Conservation (phyloP, 2,888 invertebrate species). For the Apantesis nais region DNA sequence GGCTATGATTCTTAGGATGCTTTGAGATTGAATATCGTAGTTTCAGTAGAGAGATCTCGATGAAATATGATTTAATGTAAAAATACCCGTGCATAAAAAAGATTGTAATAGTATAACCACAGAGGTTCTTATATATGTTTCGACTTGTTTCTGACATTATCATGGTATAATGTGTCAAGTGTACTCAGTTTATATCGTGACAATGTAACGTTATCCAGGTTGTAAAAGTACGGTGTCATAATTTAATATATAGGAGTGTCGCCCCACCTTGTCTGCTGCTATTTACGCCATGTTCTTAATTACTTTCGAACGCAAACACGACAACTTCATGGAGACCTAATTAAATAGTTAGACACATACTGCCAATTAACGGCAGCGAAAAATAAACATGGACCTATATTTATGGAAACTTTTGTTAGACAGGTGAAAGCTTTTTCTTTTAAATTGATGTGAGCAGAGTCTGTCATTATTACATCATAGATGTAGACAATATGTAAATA, state of each 20-base stretch:
- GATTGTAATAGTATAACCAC: neutral
- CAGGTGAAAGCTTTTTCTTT: neutral
- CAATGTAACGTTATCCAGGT: conserved; percentile 58
- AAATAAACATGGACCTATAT: conserved; percentile 6
- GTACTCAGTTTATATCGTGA: conserved; percentile 57
- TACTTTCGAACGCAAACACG: conserved; percentile 69
- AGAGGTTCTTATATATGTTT: neutral
- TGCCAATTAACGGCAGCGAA: conserved; percentile 31
- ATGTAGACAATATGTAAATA: neutral
- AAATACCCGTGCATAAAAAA: neutral
- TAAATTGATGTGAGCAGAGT: neutral
- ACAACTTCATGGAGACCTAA: conserved; percentile 59
- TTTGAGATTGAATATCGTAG: too few relatives aligned
- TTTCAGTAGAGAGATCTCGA: too few relatives aligned
- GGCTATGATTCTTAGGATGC: too few relatives aligned
- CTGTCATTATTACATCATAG: neutral
- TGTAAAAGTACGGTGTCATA: conserved; percentile 51
- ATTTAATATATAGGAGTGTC: conserved; percentile 70
- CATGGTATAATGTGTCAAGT: conserved; percentile 45
- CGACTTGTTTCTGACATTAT: neutral
- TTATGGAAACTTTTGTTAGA: conserved; percentile 27
- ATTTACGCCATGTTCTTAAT: conserved; percentile 69
- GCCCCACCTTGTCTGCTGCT: conserved; percentile 66
- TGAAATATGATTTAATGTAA: too few relatives aligned
- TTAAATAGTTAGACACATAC: conserved; percentile 39